phyloP scores from a whole-genome alignment of 2,797 vertebrate genomes.

The Geotrypetes seraphini region DNA sequence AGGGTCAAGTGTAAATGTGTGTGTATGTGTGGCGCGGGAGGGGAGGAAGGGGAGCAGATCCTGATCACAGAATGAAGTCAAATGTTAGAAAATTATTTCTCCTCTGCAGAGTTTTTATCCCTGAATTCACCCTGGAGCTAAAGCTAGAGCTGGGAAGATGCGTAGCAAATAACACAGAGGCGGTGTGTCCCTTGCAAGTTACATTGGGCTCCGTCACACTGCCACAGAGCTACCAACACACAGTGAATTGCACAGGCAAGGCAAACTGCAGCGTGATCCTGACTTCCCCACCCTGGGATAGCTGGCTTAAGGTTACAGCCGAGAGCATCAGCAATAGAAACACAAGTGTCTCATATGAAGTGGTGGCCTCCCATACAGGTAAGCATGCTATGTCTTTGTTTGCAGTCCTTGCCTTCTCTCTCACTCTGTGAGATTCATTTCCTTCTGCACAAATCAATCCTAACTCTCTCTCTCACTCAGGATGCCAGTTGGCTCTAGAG shows the following conservation, averaged over 20 bases:
- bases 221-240: slow-evolving; percentile 46
- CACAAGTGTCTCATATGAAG: slow-evolving; percentile 44
- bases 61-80: too few relatives aligned
- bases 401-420: too few relatives aligned
- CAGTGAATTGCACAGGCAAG: slow-evolving; percentile 52
- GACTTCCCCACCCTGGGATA: slow-evolving; percentile 71
- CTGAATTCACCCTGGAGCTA: slow-evolving; percentile 64
- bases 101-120: slow-evolving; percentile 68
- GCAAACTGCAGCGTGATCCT: slow-evolving; percentile 54
- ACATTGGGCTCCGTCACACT: slow-evolving; percentile 64
- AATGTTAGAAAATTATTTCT: not conserved
- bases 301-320: slow-evolving; percentile 71
- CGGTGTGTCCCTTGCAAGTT: slow-evolving; percentile 53
- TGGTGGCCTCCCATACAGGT: slow-evolving; percentile 72
- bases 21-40: too few relatives aligned
- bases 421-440: too few relatives aligned
- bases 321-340: slow-evolving; percentile 50
- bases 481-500: too few relatives aligned
- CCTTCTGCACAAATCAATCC: too few relatives aligned
- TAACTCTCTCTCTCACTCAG: too few relatives aligned
- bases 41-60: too few relatives aligned
- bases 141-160: slow-evolving; percentile 61
- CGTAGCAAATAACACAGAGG: slow-evolving; percentile 8
- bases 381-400: too few relatives aligned
- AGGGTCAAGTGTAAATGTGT: too few relatives aligned